Conservation (phyloP, 2,888 invertebrate genomes). For the Lasius fuliginosus region DNA sequence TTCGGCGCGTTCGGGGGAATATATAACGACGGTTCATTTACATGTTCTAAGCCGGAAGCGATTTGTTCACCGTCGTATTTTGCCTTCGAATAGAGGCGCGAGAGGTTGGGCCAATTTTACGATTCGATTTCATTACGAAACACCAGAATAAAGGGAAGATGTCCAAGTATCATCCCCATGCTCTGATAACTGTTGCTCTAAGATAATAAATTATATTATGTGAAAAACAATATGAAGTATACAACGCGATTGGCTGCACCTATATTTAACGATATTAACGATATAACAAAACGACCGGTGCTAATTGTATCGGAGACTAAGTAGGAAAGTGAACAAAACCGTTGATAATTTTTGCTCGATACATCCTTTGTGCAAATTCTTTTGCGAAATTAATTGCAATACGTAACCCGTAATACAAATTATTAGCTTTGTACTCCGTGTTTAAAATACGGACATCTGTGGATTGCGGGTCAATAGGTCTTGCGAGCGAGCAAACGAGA, state of each 20-base stretch:
- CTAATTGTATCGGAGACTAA: background rate
- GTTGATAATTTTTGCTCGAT: background rate
- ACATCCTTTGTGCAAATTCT: background rate
- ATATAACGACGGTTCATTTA: slow-evolving; percentile 7
- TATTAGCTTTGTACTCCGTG: background rate
- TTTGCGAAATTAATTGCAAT: slow-evolving; percentile 14
- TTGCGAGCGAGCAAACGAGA: background rate
- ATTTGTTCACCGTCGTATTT: slow-evolving; percentile 39
- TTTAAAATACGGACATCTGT: slow-evolving; percentile 5
- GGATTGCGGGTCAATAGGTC: slow-evolving; percentile 5
- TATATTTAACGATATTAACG: background rate
- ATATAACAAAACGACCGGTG: background rate
- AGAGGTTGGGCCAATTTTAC: slow-evolving; percentile 7
- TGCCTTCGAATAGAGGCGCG: slow-evolving; percentile 8
- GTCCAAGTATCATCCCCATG: no score
- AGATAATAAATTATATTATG: background rate
- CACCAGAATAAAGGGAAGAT: background rate
- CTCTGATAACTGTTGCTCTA: background rate
- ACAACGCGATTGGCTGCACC: background rate
- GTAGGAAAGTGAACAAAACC: background rate
- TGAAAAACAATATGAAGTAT: background rate
- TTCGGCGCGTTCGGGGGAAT: background rate
- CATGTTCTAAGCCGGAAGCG: slow-evolving; percentile 12
- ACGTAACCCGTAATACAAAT: background rate
- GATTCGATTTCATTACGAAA: background rate